Base-by-base conservation (phyloP, 2,113 vertebrate species). In the Zeus faber region DNA sequence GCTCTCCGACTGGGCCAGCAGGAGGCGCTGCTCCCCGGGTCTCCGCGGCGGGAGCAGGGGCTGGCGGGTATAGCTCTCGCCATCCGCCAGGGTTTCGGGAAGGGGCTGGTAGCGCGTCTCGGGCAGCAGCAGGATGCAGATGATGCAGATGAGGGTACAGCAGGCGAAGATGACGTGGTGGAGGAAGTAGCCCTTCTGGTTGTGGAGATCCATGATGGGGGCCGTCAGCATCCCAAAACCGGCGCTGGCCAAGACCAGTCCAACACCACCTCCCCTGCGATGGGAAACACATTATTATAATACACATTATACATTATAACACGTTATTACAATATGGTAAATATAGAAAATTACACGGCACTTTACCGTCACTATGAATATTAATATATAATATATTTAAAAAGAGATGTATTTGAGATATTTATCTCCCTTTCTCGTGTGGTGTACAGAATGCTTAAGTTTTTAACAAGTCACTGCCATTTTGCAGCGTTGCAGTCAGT, bases 81-180 rank as follows among this genome's bases (percentile, higher is more conserved):
- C 94, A 0, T 95, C 92, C 0, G 87, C 82, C 78, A 99, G 89
- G 63, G 91, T 94, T 83, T 98, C 97, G 0, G 97, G 95, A 56
- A 99, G 93, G 47, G 88, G 91, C 84, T 93, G 93, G 81, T 90
- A 83, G 55, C 92, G 91, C 23, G 95, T 95, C 76, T 98, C 96
- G 0, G 97, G 97, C 77, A 99, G 88, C 79, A 99, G 91, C 43
- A 98, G 91, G 71, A 98, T 98, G 83, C 97, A 99, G 83, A 97
- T 99, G 86, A 98, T 98, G 87, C 97, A 98, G 87, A 99, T 97
- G 59, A 99, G 94, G 0, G 97, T 99, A 78, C 97, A 99, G 88
- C 97, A 98, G 87, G 97, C 95, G 0, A 99, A 99, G 84, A 99
- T 97, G 58, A 99, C 88, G n/a, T 99, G 96, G 70, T 99, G 97